Conservation (phyloP, 1,140 invertebrate genomes). For the Aplysia californica region DNA sequence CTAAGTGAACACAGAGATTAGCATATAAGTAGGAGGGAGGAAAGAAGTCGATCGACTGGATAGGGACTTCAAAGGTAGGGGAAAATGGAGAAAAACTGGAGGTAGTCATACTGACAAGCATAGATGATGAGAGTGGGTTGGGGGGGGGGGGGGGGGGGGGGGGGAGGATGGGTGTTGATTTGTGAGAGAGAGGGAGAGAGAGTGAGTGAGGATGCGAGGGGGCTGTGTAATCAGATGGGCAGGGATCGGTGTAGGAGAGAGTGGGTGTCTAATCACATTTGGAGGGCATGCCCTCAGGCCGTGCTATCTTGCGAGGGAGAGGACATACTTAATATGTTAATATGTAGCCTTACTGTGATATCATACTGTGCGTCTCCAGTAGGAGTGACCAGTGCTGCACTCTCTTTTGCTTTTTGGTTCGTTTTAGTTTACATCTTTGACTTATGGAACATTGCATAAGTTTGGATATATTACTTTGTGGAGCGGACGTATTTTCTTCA, state of each 20-base stretch:
- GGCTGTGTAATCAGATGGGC: not conserved
- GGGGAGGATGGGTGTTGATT: too few relatives aligned
- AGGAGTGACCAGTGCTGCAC: not conserved
- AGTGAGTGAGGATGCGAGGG: slow-evolving; percentile 12
- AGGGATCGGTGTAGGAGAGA: too few relatives aligned
- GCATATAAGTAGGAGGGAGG: too few relatives aligned
- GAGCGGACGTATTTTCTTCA: too few relatives aligned
- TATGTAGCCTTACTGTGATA: not conserved
- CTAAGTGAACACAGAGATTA: not conserved
- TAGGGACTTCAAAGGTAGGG: not conserved
- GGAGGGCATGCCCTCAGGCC: too few relatives aligned
- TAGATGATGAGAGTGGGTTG: slow-evolving; percentile 17
- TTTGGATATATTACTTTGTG: too few relatives aligned
- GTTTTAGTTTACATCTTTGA: not conserved
- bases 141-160: slow-evolving; percentile 18
- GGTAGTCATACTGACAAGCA: too few relatives aligned
- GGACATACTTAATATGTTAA: not conserved
- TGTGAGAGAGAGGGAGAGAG: slow-evolving; percentile 28
- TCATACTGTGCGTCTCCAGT: not conserved
- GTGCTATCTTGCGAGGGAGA: not conserved
- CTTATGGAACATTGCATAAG: not conserved
- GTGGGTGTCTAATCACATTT: too few relatives aligned
- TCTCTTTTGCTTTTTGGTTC: not conserved
- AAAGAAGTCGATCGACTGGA: not conserved
- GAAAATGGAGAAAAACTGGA: not conserved